phyloP scores from a whole-genome alignment of 2,113 vertebrate genomes.

The Oreocharis arfaki region DNA sequence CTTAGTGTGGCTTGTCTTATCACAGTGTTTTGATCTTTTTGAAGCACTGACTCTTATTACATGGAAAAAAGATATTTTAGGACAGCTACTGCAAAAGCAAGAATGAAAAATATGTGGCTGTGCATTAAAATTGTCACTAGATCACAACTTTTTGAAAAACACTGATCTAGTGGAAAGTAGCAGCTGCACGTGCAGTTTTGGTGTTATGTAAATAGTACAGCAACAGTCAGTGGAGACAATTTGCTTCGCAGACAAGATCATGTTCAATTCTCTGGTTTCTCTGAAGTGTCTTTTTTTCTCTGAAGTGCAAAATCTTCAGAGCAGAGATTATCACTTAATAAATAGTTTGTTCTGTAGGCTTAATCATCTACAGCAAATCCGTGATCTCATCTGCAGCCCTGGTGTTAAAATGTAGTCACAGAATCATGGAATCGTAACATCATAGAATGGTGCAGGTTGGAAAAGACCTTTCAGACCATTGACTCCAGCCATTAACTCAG shows the following conservation, averaged over 20 bases:
- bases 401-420: not conserved
- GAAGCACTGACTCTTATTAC: not conserved
- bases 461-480: not conserved
- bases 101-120: not conserved
- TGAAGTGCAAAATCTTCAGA: not conserved
- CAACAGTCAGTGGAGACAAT: not conserved
- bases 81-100: not conserved
- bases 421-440: not conserved
- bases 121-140: not conserved
- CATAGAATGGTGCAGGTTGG: not conserved
- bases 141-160: not conserved
- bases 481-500: not conserved
- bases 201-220: not conserved
- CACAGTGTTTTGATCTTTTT: not conserved
- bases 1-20: accelerated
- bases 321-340: not conserved
- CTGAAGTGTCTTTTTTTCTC: not conserved
- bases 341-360: not conserved
- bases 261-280: not conserved
- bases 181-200: not conserved
- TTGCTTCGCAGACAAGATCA: not conserved
- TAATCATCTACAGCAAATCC: not conserved
- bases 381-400: not conserved
- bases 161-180: conserved; percentile 29
- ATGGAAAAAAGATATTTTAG: not conserved